Base-by-base conservation (phyloP, 2,113 vertebrate species). In the Engraulis encrasicolus region DNA sequence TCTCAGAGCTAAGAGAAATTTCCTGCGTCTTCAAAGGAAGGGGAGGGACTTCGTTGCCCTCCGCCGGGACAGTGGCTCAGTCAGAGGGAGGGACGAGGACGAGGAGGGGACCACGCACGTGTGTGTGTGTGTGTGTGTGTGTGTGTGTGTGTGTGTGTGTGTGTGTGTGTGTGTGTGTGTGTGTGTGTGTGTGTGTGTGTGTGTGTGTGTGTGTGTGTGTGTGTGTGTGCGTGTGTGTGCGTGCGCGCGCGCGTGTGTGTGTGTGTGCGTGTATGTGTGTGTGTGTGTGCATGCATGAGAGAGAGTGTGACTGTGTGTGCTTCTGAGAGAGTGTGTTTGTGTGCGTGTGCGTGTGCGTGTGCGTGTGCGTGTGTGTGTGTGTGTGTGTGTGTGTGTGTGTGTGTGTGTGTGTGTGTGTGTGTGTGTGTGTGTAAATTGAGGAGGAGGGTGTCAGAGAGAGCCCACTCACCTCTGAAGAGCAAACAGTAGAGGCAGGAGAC, bases 1-100 rank as follows among this genome's bases (percentile, higher is more conserved):
- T 87, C 78, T 84, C 85, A 27, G 82, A 71, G 61, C 81, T 89
- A 77, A 80, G 82, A 45, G 34, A 31, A 81, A 85, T 85, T 88
- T 83, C 66, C 86, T 83, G 82, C 80, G 85, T 79, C 85, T 92
- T 92, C 85, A 90, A 90, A 91, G 86, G 81, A 85, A 86, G 66
- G 78, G 87, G 83, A 40, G 81, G 86, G 88, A 85, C 86, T 82
- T 87, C 34, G 61, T 81, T 80, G 58, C 58, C 84, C 82, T 86
- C 86, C 77, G 71, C 81, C 83, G 85, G 81, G 74, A 83, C 58
- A 38, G 81, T 54, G 81, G 79, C 81, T 78, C 71, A 83, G 83
- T 48, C 74, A 78, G 81, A 78, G 40, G 52, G 81, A 61, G 66
- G 27, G 27, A 74, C 23, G 40, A 45, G 14, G 66, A 36, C 15